These are phyloP conservation scores for Eudyptes chrysolophus DNA, from an alignment of 2,113 vertebrate species.

Conservation along the genomic window DNA sequence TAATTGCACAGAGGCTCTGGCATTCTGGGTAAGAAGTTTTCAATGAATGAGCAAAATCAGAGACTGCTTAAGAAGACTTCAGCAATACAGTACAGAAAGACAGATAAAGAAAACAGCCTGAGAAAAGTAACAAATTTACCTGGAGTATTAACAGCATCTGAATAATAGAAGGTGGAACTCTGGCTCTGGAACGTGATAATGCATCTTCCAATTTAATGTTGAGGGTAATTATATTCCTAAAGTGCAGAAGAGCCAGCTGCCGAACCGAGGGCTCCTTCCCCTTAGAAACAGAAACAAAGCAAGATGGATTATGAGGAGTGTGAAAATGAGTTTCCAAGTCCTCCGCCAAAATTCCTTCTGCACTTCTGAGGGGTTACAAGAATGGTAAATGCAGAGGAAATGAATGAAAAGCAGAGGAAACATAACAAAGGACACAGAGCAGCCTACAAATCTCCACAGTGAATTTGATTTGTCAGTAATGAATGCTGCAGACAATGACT, in stretches of 20 bases:
- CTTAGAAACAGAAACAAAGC: conserved; percentile 50
- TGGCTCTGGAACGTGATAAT: conserved; percentile 83
- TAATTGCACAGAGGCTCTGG: not conserved
- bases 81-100: not conserved
- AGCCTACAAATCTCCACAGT: not conserved
- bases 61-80: not conserved
- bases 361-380: not conserved
- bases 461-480: not conserved
- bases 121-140: conserved; percentile 70
- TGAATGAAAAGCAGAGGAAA: not conserved
- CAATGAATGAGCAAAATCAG: not conserved
- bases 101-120: not conserved
- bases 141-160: conserved; percentile 95
- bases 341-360: not conserved
- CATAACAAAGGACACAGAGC: not conserved
- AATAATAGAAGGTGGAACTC: conserved; percentile 90
- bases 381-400: not conserved
- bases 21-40: not conserved
- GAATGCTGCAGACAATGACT: not conserved
- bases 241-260: conserved; percentile 91
- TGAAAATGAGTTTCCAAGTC: not conserved
- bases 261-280: conserved; percentile 87
- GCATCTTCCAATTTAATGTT: conserved; percentile 93
- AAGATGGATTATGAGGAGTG: not conserved
- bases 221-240: conserved; percentile 90